Base-by-base conservation (phyloP, 2,888 invertebrate species). In the Lomographa bimaculata region DNA sequence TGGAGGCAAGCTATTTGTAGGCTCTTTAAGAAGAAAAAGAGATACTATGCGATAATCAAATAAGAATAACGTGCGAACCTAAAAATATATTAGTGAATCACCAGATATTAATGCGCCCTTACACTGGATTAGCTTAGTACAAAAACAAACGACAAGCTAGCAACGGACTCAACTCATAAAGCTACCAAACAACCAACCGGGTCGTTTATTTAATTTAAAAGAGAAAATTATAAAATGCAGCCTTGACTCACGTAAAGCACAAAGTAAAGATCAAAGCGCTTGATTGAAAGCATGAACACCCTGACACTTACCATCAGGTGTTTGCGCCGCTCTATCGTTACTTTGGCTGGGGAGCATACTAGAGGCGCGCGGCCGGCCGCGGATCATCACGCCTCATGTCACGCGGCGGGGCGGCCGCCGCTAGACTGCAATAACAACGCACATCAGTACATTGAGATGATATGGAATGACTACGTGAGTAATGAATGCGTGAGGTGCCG, bases 1-100 rank as follows among this genome's bases (percentile, higher is more conserved):
- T 43, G 93, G 93, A 50, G 91, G 90, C 54, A 93, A 91, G 71
- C 92, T 93, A 69, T 92, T 93, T 54, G 93, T 92, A 5, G 93
- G 93, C 71, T 93, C 93, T 93, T 83, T 61, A 83, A 78, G 69
- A 71, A 69, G 66, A 76, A 67, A 61, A 54, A 59, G 43, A 54
- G 53, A 46, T 55, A 55, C 55, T 59, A 50, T 56, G 51, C 57
- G 19, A 61, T 55, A 27, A 44, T 47, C 49, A 49, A 51, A 49
- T 49, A 47, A 47, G 28, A 26, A 48, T 44, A 32, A 46, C 40
- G 39, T 53, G 50, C 49, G 47, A 39, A 37, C 33, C 33, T 33
- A 34, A 30, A 40, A 40, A 57, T 48, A 51, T 46, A 41, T 46
- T 43, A 47, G 29, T 49, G 43, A 41, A 47, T 17, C 41, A 38